Base-by-base conservation (phyloP, 2,797 vertebrate species). In the Sphenopsis melanotis region DNA sequence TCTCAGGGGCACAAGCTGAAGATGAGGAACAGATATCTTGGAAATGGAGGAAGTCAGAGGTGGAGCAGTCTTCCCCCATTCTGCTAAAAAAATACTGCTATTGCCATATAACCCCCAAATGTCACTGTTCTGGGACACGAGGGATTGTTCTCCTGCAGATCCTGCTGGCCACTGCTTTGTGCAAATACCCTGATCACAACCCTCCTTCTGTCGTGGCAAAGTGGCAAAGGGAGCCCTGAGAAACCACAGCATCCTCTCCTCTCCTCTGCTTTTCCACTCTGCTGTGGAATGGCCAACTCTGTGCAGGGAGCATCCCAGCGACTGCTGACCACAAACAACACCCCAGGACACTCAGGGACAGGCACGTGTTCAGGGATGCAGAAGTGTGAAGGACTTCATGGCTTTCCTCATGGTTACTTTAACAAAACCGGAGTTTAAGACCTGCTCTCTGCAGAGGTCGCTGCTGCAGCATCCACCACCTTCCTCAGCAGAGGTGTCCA, bases 391-490 rank as follows among this genome's bases (percentile, higher is more conserved):
- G 34, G 23, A 4, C 22, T 56, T 66, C 4, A 0, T 37, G 18
- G n/a, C 53, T 82, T 79, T 41, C 18, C 23, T 76, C 32, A 3
- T 5, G 6, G n/a, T 37, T 82, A 4, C 56, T 36, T 57, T 12
- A 26, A 18, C 23, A 57, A 9, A 26, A 57, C 0, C 8, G 9
- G 56, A 57, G 23, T 36, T 36, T 57, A 18, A 26, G 17, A 36
- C 5, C 34, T 9, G 56, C 56, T 57, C 34, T 36, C 64, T 3
- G 6, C 60, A 24, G 24, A 36, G 23, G 27, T 71, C 7, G 55
- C 6, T 8, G 20, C 71, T 74, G 64, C 79, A 63, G 60, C 23
- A 0, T 3, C 4, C 2, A 20, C 14, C 44, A 11, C 0, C 32
- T 37, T 29, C 69, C 29, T 15, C 0, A 59, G 81, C 63, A 46